These are phyloP conservation scores for Vultur gryphus DNA, from an alignment of 2,797 vertebrate genomes.

Conservation along the genomic window DNA sequence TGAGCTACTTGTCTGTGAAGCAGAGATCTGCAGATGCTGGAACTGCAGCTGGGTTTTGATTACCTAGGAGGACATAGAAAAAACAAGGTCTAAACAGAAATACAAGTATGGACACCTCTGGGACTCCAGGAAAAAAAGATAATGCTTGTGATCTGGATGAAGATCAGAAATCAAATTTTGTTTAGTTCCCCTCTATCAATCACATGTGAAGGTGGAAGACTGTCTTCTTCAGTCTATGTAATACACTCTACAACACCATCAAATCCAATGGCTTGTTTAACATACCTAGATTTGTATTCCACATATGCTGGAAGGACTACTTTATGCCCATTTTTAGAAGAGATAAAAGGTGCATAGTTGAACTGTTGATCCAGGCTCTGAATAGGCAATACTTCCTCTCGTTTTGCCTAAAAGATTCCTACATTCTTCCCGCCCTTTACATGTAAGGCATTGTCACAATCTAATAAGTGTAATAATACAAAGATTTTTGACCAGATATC, in stretches of 20 bases:
- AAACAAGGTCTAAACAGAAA: not conserved
- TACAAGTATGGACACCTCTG: not conserved
- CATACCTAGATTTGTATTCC: not conserved
- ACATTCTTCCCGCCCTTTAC: not conserved
- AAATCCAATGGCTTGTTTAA: not conserved
- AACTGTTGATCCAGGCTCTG: not conserved
- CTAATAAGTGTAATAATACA: not conserved
- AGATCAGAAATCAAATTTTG: not conserved
- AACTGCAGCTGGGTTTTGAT: not conserved
- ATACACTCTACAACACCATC: not conserved
- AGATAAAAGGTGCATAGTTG: not conserved
- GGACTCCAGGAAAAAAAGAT: not conserved
- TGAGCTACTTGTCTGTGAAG: not conserved
- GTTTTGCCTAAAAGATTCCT: not conserved
- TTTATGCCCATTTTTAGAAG: not conserved
- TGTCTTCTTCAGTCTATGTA: not conserved
- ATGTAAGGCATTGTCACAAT: not conserved
- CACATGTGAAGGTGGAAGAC: not conserved
- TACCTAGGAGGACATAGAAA: not conserved
- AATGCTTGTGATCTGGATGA: not conserved
- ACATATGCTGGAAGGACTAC: not conserved
- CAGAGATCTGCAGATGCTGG: not conserved
- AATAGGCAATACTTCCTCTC: not conserved
- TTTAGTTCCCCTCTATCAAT: not conserved
- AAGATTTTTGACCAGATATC: not conserved